Conservation (phyloP, 2,888 invertebrate genomes). For the Oxycera nigricornis region DNA sequence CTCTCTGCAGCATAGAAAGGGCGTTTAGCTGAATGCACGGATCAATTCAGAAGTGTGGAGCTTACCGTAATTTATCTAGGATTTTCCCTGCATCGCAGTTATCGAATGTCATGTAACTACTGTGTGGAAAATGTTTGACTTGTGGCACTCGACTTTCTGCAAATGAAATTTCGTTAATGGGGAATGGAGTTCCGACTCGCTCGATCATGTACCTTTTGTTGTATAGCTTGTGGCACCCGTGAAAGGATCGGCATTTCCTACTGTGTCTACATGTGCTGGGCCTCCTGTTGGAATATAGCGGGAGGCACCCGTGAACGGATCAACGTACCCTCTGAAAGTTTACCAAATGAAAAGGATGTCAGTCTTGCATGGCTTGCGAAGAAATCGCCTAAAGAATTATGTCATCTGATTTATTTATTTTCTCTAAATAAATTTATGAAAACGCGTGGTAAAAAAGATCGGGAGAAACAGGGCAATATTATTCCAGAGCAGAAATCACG, state of each 20-base stretch:
- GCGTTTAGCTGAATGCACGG: not conserved
- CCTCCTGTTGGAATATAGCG: conserved; percentile 69
- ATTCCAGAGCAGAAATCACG: no score
- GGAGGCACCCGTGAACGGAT: conserved; percentile 74
- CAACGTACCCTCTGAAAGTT: conserved; percentile 63
- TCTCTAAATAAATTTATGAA: no score
- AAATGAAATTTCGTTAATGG: no score
- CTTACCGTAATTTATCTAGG: conserved; percentile 69
- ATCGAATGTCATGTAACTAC: conserved; percentile 73
- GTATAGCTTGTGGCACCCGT: conserved; percentile 73
- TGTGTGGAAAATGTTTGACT: conserved; percentile 59
- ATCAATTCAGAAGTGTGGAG: not conserved
- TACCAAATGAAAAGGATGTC: no score
- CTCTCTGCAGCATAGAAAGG: conserved; percentile 61
- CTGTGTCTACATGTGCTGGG: conserved; percentile 53
- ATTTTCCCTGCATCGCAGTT: conserved; percentile 79
- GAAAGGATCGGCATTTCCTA: conserved; percentile 69
- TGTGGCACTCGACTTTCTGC: conserved; percentile 46
- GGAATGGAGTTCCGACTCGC: not conserved
- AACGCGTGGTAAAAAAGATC: no score
- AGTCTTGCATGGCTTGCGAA: no score
- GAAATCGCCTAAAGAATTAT: no score
- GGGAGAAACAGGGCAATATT: not conserved
- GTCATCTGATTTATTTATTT: no score
- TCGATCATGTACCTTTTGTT: conserved; percentile 11